These are phyloP conservation scores for Conops quadrifasciatus DNA, from an alignment of 2,888 invertebrate species.

Conservation along the genomic window DNA sequence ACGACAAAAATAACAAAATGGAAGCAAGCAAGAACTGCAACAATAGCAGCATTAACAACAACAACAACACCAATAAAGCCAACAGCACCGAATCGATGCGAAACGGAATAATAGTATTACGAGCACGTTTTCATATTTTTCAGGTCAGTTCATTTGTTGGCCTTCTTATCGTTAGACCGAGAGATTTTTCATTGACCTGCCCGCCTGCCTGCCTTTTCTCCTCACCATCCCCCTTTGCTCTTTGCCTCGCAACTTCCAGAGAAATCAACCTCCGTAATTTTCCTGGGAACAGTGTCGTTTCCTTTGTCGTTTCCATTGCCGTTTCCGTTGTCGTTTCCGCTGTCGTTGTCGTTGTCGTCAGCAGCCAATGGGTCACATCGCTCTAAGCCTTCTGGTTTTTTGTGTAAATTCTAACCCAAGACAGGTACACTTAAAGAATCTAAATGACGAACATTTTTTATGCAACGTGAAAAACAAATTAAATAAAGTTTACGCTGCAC, in stretches of 20 bases:
- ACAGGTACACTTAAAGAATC: not conserved
- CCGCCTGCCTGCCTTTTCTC: not conserved
- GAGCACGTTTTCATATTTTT: slow-evolving; percentile 53
- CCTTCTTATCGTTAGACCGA: not conserved
- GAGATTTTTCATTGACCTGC: not conserved
- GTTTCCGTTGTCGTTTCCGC: not conserved
- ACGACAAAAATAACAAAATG: not conserved
- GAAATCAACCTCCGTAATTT: too few species aligned
- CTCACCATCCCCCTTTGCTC: too few species aligned
- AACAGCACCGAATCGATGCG: slow-evolving; percentile 4
- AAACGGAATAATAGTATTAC: slow-evolving; percentile 40
- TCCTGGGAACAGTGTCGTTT: not conserved
- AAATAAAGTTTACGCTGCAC: too few species aligned
- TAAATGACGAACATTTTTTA: too few species aligned
- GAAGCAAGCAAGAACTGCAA: not conserved
- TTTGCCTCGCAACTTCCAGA: too few species aligned
- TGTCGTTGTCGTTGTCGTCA: not conserved
- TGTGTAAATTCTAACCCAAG: too few species aligned
- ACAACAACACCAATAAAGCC: not conserved
- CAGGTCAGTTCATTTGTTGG: slow-evolving; percentile 50
- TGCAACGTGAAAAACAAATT: too few species aligned
- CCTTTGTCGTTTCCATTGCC: not conserved
- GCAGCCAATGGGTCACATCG: too few species aligned
- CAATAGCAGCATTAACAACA: slow-evolving; percentile 4
- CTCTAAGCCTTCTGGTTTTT: too few species aligned